Base-by-base conservation (phyloP, 2,888 invertebrate genomes). In the Epiblema foenella region DNA sequence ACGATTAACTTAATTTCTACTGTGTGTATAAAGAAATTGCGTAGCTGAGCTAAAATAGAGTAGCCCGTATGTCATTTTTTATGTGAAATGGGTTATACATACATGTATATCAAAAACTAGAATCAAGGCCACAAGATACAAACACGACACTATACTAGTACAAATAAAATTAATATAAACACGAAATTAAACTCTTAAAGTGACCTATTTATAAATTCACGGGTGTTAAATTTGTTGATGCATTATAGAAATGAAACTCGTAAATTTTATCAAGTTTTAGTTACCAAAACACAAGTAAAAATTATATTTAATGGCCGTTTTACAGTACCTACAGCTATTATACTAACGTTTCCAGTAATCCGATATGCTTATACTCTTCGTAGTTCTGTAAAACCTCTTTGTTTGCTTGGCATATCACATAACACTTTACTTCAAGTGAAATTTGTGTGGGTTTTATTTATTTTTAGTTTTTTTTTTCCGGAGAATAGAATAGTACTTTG, bases 331-430 rank as follows among this genome's bases (percentile, higher is more conserved):
- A 29, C 46, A 29, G 20, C 46, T 17, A 60, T 60, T 46, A 46
- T 60, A 46, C 46, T n/a, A 3, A n/a, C n/a, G n/a, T 29, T 60
- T 46, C 60, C 46, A 60, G 60, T 24, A 60, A 60, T 7, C n/a
- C 29, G 60, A 60, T 60, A 60, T 60, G 29, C 59, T 59, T 59
- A 59, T 46, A 60, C 60, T 60, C 42, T 60, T 29, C 46, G 24
- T 46, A 46, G 60, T 49, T 60, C 46, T 29, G 29, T 49, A 46
- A 60, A 60, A 60, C 46, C 29, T 60, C 60, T 60, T 46, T 60
- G 60, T 60, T 60, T 4, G 46, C n/a, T 24, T 49, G 17, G 46
- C 46, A 29, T 60, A 60, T 60, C 60, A 24, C 46, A 29, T 60
- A 15, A 29, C 60, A 29, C 46, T 60, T 46, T 46, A 37, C 10